Conservation (phyloP, 2,797 vertebrate genomes). For the Onychomys leucogaster region DNA sequence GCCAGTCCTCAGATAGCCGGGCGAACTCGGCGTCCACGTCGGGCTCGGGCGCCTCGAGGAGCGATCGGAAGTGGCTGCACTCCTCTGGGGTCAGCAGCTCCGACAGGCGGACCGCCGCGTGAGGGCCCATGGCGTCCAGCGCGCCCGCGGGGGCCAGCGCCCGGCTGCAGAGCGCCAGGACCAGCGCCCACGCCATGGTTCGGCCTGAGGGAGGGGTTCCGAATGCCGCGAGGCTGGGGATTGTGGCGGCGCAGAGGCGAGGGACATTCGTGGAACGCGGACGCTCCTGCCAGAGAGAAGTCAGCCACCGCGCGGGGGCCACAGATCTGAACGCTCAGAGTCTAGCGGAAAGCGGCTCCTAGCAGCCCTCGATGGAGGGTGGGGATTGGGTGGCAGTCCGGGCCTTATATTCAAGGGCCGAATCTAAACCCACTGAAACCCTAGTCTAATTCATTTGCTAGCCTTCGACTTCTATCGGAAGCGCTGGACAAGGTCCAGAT, state of each 20-base stretch:
- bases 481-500: background rate
- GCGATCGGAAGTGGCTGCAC: slow-evolving; percentile 89
- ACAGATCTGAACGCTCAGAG: background rate
- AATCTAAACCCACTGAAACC: background rate
- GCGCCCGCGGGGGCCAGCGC: slow-evolving; percentile 79
- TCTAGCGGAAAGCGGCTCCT: too few relatives aligned
- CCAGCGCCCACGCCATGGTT: background rate
- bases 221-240: background rate
- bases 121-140: slow-evolving; percentile 86
- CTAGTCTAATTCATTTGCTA: background rate
- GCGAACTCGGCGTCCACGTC: slow-evolving; percentile 82
- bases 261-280: background rate
- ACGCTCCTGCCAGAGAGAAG: background rate
- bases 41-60: slow-evolving; percentile 87
- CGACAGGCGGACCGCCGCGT: slow-evolving; percentile 90
- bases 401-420: background rate
- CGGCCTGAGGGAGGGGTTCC: background rate
- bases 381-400: background rate
- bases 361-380: background rate
- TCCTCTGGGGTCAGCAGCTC: slow-evolving; percentile 90
- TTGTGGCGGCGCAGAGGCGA: background rate
- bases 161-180: background rate
- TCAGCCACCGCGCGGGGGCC: background rate
- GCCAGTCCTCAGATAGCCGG: slow-evolving; percentile 83
- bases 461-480: background rate